A percentile compares a stretch with the other conserved stretches of the same genome.
Evolutionary conservation across 2,888 invertebrate genomes (phyloP).

Genomic region (Synanthedon formicaeformis): DNA sequence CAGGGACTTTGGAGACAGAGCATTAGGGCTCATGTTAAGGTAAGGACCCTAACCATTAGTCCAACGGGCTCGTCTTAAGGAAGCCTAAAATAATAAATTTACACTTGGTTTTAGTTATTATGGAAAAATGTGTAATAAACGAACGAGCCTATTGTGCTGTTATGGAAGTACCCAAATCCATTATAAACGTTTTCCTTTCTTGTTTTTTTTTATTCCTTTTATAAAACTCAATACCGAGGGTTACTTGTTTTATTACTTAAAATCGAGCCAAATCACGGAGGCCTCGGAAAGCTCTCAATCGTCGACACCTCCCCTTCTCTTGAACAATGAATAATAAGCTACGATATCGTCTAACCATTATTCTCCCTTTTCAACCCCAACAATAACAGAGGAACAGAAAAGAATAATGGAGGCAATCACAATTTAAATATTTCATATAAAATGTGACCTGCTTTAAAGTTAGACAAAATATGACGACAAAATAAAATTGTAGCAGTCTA

Average conservation of each 20-base stretch:
- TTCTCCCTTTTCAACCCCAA: slow-evolving; percentile 52
- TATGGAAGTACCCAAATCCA: no score
- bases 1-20: no score
- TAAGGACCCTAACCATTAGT: no score
- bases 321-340: slow-evolving; percentile 65
- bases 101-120: no score
- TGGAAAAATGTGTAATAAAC: no score
- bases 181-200: no score
- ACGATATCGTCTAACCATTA: slow-evolving; percentile 55
- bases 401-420: slow-evolving; percentile 54
- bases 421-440: slow-evolving; percentile 59
- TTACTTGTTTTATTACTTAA: slow-evolving; percentile 58
- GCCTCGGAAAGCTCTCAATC: slow-evolving; percentile 40
- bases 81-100: no score
- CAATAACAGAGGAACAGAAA: slow-evolving; percentile 40
- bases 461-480: no score
- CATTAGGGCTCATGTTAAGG: no score
- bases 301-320: slow-evolving; percentile 17
- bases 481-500: no score
- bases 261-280: slow-evolving; percentile 58
- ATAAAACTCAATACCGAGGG: slow-evolving; percentile 22
- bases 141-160: no score
- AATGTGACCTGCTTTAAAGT: slow-evolving; percentile 15
- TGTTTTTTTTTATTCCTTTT: slow-evolving; percentile 11
- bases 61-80: no score